Conservation (phyloP, 2,797 vertebrate species). For the Halcyon chelicuti region DNA sequence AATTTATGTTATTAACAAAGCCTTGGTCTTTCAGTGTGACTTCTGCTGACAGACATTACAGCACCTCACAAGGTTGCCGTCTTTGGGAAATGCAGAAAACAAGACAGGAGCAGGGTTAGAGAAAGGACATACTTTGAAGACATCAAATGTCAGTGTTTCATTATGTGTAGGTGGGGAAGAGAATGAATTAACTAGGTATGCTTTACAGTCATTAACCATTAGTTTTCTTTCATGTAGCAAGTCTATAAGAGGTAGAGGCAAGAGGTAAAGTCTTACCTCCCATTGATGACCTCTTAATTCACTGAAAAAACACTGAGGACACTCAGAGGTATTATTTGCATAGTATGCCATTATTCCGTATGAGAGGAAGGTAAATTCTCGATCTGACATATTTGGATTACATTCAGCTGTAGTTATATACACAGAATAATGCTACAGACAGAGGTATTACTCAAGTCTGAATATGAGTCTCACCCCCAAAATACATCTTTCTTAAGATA, state of each 20-base stretch:
- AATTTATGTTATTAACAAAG: conserved; percentile 65
- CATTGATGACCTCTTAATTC: not conserved
- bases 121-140: conserved; percentile 37
- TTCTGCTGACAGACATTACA: conserved; percentile 22
- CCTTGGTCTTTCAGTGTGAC: conserved; percentile 65
- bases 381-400: not conserved
- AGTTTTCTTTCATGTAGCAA: not conserved
- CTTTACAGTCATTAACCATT: not conserved
- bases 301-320: not conserved
- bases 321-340: not conserved
- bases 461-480: not conserved
- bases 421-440: not conserved
- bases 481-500: not conserved
- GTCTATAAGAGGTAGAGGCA: not conserved
- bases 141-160: conserved; percentile 46
- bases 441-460: not conserved
- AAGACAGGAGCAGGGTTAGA: conserved; percentile 9
- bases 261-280: not conserved
- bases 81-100: not conserved
- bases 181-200: not conserved
- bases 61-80: conserved; percentile 45
- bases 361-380: not conserved
- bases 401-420: not conserved
- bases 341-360: not conserved
- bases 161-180: conserved; percentile 8